Percentiles rank a stretch among this genome's conserved stretches.
phyloP scores from a whole-genome alignment of 2,888 invertebrate species.

The Eueremaeus valkanovi region DNA sequence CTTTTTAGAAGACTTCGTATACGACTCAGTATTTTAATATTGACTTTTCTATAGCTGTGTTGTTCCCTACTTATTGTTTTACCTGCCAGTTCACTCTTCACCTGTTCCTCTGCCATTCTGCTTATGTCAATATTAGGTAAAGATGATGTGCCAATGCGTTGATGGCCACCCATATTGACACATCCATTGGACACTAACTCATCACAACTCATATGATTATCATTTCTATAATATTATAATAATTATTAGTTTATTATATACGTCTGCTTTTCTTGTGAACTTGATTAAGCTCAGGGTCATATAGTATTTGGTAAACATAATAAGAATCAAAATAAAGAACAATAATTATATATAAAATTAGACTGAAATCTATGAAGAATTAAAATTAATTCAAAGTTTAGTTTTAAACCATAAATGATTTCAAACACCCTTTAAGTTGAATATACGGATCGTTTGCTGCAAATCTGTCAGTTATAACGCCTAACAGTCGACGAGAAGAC shows the following conservation, averaged over 20 bases:
- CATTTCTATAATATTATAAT: no score
- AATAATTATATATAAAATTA: no score
- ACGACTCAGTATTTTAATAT: not conserved
- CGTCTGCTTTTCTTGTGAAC: no score
- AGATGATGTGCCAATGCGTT: slow-evolving; percentile 28
- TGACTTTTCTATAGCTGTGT: slow-evolving; percentile 19
- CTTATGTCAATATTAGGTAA: slow-evolving; percentile 29
- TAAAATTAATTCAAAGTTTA: no score
- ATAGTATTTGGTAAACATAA: no score
- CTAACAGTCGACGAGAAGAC: not conserved
- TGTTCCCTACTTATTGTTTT: slow-evolving; percentile 32
- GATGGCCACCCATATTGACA: slow-evolving; percentile 32
- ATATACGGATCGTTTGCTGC: not conserved
- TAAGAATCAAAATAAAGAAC: no score
- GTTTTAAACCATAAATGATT: no score
- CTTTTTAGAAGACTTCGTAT: slow-evolving; percentile 4
- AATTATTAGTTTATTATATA: no score
- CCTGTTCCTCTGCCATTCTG: slow-evolving; percentile 15
- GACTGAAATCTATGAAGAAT: no score
- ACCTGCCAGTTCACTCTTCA: slow-evolving; percentile 24
- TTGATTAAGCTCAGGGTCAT: no score
- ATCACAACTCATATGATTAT: not conserved
- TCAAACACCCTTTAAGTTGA: no score
- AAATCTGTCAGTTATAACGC: not conserved
- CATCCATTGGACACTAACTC: not conserved